phyloP scores from a whole-genome alignment of 2,797 vertebrate genomes.

The Neosalanx taihuensis region DNA sequence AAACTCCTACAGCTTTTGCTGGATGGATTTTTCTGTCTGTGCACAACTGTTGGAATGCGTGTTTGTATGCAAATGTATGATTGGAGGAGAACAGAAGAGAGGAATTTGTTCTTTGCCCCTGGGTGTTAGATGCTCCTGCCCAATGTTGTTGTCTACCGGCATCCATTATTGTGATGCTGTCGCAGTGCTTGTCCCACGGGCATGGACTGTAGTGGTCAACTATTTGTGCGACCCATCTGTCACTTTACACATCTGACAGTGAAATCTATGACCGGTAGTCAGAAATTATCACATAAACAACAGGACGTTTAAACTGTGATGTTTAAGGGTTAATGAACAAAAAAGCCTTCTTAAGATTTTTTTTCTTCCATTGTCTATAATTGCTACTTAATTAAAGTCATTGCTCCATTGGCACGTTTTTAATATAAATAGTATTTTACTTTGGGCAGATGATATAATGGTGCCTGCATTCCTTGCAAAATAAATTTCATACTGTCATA shows the following conservation, averaged over 20 bases:
- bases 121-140: background rate
- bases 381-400: no score
- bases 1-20: no score
- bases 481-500: no score
- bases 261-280: background rate
- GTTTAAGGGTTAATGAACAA: no score
- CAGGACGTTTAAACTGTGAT: no score
- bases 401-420: no score
- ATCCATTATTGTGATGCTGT: conserved; percentile 8
- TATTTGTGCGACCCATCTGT: conserved; percentile 4
- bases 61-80: conserved; percentile 3
- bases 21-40: background rate
- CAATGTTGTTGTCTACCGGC: conserved; percentile 13
- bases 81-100: background rate
- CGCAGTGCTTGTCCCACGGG: background rate
- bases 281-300: background rate
- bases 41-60: background rate
- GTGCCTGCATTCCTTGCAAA: no score
- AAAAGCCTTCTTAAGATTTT: no score
- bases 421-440: no score
- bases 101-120: background rate
- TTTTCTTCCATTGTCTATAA: no score
- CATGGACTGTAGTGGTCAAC: background rate
- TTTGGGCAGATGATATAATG: no score
- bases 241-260: background rate